phyloP scores from a whole-genome alignment of 2,797 vertebrate species.

The Selene dorsalis region DNA sequence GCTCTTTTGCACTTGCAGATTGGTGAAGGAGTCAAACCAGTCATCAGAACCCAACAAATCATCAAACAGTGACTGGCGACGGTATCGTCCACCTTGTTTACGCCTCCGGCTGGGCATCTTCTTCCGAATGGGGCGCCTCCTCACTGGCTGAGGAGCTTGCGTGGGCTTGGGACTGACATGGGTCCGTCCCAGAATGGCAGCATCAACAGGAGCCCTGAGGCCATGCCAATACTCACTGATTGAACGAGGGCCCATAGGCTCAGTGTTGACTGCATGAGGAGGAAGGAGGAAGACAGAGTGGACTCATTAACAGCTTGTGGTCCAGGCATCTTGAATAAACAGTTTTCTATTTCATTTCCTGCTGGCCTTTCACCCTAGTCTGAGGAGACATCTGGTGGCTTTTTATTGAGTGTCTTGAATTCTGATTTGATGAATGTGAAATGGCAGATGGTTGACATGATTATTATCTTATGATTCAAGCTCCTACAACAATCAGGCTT shows the following conservation, averaged over 20 bases:
- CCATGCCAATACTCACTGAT: slow-evolving; percentile 89
- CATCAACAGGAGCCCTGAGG: slow-evolving; percentile 85
- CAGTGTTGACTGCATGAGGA: slow-evolving; percentile 52
- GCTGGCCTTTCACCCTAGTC: background rate
- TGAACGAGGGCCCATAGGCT: slow-evolving; percentile 56
- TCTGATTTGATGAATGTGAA: no score
- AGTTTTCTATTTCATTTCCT: background rate
- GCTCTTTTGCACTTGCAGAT: slow-evolving; percentile 55
- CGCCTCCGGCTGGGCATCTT: slow-evolving; percentile 60
- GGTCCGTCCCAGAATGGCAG: slow-evolving; percentile 90
- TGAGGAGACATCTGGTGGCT: background rate
- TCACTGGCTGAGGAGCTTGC: slow-evolving; percentile 6
- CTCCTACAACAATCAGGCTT: no score
- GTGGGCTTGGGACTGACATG: slow-evolving; percentile 78
- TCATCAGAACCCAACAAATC: slow-evolving; percentile 71
- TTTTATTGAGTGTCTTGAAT: background rate
- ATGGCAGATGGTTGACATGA: no score
- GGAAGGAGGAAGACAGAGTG: background rate
- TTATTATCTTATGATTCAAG: no score
- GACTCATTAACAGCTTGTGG: background rate
- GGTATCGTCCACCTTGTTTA: slow-evolving; percentile 46
- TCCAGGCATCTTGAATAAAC: background rate
- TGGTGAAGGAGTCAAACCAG: slow-evolving; percentile 41
- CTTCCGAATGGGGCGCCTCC: slow-evolving; percentile 19
- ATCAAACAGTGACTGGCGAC: slow-evolving; percentile 52